phyloP scores from a whole-genome alignment of 2,797 vertebrate species.

The Thripadectes ignobilis region DNA sequence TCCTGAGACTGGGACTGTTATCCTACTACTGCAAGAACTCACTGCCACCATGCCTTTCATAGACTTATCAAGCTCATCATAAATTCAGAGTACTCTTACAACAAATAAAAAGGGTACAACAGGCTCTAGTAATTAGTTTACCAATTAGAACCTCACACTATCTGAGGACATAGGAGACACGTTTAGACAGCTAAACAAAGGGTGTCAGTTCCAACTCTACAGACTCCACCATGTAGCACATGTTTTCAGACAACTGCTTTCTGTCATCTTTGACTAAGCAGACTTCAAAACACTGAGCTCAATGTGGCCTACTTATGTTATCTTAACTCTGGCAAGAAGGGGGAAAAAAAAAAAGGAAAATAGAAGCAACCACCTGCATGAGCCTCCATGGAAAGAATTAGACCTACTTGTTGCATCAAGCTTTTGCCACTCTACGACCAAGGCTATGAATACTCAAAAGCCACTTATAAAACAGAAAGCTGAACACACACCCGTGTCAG shows the following conservation, averaged over 20 bases:
- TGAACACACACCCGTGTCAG: background rate
- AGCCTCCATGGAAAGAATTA: background rate
- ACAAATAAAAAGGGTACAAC: background rate
- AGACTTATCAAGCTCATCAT: background rate
- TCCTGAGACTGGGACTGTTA: background rate
- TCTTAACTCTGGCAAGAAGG: background rate
- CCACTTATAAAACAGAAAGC: background rate
- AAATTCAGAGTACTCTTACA: background rate
- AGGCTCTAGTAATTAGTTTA: background rate
- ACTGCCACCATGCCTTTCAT: background rate
- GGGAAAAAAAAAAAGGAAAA: rapidly evolving
- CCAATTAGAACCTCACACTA: background rate
- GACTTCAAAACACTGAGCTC: background rate
- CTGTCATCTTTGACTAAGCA: background rate
- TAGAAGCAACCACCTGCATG: background rate
- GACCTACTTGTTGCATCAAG: background rate
- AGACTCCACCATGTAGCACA: background rate
- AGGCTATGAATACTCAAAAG: background rate
- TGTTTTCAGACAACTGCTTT: background rate
- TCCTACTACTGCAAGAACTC: background rate
- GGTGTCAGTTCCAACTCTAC: background rate
- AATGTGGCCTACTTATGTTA: background rate
- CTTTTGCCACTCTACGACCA: background rate
- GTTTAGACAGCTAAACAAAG: background rate
- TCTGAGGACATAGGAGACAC: rapidly evolving